Conservation (phyloP, 1,140 invertebrate species). For the Anastrepha ludens region DNA sequence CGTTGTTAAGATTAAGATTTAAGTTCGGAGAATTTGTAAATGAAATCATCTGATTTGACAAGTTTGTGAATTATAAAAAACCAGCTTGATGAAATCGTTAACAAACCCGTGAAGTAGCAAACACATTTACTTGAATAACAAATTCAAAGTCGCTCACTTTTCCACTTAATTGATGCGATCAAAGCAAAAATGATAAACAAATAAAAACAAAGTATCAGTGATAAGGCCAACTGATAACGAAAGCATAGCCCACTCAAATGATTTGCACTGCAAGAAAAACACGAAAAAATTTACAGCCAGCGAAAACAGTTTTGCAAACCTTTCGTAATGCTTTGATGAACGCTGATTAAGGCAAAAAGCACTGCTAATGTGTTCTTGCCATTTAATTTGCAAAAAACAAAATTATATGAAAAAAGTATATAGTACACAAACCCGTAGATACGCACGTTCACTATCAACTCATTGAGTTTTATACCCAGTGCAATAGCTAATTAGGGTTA, state of each 20-base stretch:
- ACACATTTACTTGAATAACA: neutral
- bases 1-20: no score
- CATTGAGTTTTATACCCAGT: no score
- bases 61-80: no score
- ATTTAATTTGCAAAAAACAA: neutral
- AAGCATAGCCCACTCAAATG: neutral
- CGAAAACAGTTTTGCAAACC: neutral
- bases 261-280: neutral
- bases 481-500: no score
- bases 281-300: no score
- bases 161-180: neutral
- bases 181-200: neutral
- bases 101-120: no score
- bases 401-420: neutral
- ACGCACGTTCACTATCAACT: no score
- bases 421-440: no score
- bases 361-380: neutral
- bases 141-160: neutral
- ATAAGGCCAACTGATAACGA: slow-evolving; percentile 22
- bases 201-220: slow-evolving; percentile 6
- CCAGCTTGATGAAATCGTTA: no score
- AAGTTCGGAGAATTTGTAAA: no score
- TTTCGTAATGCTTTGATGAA: neutral
- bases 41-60: no score
- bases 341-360: neutral